Evolutionary conservation across 2,797 vertebrate genomes (phyloP).

Genomic region (Sebastes taczanowskii): DNA sequence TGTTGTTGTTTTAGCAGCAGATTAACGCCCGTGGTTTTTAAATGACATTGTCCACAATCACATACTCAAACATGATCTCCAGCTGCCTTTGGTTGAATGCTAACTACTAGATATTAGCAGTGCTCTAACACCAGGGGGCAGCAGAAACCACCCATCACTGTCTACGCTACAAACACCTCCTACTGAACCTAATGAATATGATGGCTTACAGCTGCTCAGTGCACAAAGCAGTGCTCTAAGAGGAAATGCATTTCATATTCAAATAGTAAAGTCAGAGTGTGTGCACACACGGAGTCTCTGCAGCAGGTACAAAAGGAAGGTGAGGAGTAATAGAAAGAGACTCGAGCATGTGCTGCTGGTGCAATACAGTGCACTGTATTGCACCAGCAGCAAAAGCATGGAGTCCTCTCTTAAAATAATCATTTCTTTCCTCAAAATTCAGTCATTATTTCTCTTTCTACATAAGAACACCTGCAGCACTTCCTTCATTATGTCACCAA

Average conservation of each 20-base stretch:
- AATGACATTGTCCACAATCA: background rate
- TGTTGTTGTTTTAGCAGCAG: too few relatives aligned
- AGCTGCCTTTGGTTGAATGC: background rate
- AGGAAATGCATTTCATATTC: background rate
- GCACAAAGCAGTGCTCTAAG: background rate
- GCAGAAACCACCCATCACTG: slow-evolving; percentile 32
- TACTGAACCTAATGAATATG: slow-evolving; percentile 10
- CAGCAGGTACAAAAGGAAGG: background rate
- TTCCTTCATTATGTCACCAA: background rate
- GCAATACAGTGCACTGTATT: background rate
- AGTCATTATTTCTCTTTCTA: background rate
- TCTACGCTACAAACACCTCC: background rate
- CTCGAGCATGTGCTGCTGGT: background rate
- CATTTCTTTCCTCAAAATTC: background rate
- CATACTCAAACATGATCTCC: background rate
- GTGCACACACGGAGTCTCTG: background rate
- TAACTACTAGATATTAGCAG: background rate
- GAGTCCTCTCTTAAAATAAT: background rate
- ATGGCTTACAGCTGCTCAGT: background rate
- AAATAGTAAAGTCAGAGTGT: background rate
- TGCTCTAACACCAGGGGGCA: slow-evolving; percentile 60
- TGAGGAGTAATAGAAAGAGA: background rate
- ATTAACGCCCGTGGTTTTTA: background rate
- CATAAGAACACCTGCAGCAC: background rate
- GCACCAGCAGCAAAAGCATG: background rate